Evolutionary conservation across 2,113 vertebrate species (phyloP).

Genomic region (Megaleporinus macrocephalus): DNA sequence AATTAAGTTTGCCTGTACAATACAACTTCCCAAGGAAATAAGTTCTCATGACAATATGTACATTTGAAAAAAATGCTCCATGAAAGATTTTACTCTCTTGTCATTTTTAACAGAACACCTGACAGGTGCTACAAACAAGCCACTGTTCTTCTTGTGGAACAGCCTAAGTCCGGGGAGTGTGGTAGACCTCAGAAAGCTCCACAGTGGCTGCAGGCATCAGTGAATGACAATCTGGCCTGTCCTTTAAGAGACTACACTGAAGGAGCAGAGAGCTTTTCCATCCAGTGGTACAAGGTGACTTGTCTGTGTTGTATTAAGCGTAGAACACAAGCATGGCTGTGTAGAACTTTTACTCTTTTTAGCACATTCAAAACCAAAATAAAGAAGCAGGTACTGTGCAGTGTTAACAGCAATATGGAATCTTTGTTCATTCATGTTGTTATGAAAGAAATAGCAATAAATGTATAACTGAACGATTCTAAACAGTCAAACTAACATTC

Average conservation of each 20-base stretch:
- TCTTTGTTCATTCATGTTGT: too few species aligned
- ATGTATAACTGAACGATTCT: too few species aligned
- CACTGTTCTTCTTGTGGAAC: background rate
- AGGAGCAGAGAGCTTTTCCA: background rate
- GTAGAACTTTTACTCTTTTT: too few species aligned
- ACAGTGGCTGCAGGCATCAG: background rate
- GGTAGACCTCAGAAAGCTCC: constrained; percentile 6
- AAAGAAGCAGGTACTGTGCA: too few species aligned
- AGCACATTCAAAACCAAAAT: too few species aligned
- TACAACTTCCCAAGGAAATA: too few species aligned
- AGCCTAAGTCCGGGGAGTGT: background rate
- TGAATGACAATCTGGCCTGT: constrained; percentile 2
- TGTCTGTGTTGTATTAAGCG: background rate
- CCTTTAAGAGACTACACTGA: constrained; percentile 19
- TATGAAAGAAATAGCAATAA: too few species aligned
- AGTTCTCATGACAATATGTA: too few species aligned
- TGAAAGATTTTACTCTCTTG: background rate
- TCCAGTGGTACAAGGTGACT: constrained; percentile 29
- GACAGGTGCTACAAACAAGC: constrained; percentile 59
- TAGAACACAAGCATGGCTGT: background rate
- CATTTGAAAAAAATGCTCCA: too few species aligned
- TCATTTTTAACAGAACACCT: constrained; percentile 61
- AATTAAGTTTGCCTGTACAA: too few species aligned
- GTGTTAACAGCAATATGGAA: too few species aligned
- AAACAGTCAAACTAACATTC: too few species aligned